Evolutionary conservation across 1,140 invertebrate genomes (phyloP), one percentile per base, ranked within the genome.

Genomic region (Drosophila tropicalis): DNA sequence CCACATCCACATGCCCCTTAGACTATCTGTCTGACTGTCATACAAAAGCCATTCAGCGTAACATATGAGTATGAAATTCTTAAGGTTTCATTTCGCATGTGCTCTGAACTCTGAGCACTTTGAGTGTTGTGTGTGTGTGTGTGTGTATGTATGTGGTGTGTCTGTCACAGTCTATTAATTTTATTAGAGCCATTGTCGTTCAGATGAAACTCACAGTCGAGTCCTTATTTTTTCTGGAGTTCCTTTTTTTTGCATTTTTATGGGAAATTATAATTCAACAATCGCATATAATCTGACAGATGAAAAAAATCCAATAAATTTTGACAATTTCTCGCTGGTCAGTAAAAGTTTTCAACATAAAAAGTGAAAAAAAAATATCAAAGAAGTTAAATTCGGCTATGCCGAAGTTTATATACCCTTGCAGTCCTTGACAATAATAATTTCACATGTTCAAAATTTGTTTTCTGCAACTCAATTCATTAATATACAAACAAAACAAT

Each of bases 101-200:
- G 29, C 3, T 12, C 12, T 13, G 36, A 12, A 5, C 36, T 39
- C 36, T 13, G 12, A 39, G 36, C 29, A 29, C 36, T 39, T 13
- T 13, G 36, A 13, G 36, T 60, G 22, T 61, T 29, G 29, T 29
- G 29, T 29, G 29, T 29, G 25, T 29, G 25, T 29, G 25, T 29
- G 25, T 29, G 25, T 29, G 25, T 29, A 5, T 29, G 29, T 29
- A 5, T 25, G 25, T 29, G 29, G 57, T 62, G 41, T 61, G 66
- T 17, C 61, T 71, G 68, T 66, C 61, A 73, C 60, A 76, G 72
- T 84, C 81, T 85, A 84, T 85, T 85, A 80, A 84, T 85, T 84
- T 84, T 77, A 85, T 77, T 77, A 77, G 81, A 68, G 61, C 19
- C 72, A 65, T 62, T 54, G 72, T 51, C 69, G 76, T 66, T 60